Conservation (phyloP, 2,888 invertebrate genomes). For the Empis stercorea region DNA sequence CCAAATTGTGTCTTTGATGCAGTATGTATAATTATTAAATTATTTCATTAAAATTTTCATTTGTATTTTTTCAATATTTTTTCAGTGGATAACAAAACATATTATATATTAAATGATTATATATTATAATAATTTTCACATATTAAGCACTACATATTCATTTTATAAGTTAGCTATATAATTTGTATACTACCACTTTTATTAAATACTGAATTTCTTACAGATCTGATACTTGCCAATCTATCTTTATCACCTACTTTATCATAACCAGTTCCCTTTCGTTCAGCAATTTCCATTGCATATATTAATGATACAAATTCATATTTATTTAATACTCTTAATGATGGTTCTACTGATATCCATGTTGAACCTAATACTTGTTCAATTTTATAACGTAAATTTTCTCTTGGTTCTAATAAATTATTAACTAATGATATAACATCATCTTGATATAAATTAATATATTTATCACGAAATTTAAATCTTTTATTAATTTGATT, state of each 20-base stretch:
- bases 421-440: slow-evolving; percentile 51
- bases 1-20: no score
- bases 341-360: slow-evolving; percentile 51
- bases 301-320: slow-evolving; percentile 5
- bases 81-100: no score
- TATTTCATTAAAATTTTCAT: no score
- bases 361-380: slow-evolving; percentile 45
- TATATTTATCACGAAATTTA: slow-evolving; percentile 54
- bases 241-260: not conserved
- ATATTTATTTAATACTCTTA: slow-evolving; percentile 22
- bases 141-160: no score
- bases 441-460: slow-evolving; percentile 42
- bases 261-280: not conserved
- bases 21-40: no score
- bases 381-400: slow-evolving; percentile 44
- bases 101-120: no score
- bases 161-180: no score
- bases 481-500: slow-evolving; percentile 50
- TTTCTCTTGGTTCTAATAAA: slow-evolving; percentile 57
- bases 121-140: no score
- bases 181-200: no score
- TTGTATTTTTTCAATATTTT: no score
- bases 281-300: slow-evolving; percentile 6
- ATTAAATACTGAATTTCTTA: no score
- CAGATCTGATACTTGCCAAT: no score